These are phyloP conservation scores for Pachyramphus minor DNA, from an alignment of 2,113 vertebrate genomes.

Conservation along the genomic window DNA sequence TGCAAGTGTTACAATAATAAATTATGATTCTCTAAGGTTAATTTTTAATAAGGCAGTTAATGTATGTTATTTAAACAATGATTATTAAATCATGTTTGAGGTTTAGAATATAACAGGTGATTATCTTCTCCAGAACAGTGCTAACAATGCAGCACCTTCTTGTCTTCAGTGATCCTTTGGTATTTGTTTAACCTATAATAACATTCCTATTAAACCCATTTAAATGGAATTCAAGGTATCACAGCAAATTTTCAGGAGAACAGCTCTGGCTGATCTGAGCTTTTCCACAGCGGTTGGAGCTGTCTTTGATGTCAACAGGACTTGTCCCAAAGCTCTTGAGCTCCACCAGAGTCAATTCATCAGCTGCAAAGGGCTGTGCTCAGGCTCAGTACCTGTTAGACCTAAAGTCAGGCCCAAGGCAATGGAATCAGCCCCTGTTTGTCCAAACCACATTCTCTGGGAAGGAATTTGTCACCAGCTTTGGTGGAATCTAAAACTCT, in stretches of 20 bases:
- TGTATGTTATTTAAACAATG: slow-evolving; percentile 58
- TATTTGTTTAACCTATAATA: slow-evolving; percentile 42
- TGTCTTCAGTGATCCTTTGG: neutral
- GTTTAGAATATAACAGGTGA: slow-evolving; percentile 53
- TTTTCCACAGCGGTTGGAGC: neutral
- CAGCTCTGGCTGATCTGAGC: neutral
- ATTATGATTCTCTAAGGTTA: slow-evolving; percentile 55
- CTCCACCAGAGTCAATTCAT: neutral
- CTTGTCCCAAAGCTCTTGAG: neutral
- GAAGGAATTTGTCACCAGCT: neutral
- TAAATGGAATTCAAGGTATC: neutral
- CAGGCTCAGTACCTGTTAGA: neutral
- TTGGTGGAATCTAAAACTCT: neutral
- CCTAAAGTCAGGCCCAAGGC: neutral
- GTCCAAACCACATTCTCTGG: too few relatives aligned
- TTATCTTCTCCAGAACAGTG: slow-evolving; percentile 58
- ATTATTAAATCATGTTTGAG: slow-evolving; percentile 55
- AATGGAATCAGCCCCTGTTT: too few relatives aligned
- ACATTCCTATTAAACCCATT: neutral
- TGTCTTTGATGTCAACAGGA: neutral
- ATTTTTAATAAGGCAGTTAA: slow-evolving; percentile 60
- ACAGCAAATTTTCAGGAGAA: neutral
- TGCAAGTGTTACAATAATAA: neutral
- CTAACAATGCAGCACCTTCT: slow-evolving; percentile 21
- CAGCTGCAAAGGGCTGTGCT: neutral